These are phyloP conservation scores for Diplosoma virens DNA, from an alignment of 23 tunicate genomes.

Conservation along the genomic window DNA sequence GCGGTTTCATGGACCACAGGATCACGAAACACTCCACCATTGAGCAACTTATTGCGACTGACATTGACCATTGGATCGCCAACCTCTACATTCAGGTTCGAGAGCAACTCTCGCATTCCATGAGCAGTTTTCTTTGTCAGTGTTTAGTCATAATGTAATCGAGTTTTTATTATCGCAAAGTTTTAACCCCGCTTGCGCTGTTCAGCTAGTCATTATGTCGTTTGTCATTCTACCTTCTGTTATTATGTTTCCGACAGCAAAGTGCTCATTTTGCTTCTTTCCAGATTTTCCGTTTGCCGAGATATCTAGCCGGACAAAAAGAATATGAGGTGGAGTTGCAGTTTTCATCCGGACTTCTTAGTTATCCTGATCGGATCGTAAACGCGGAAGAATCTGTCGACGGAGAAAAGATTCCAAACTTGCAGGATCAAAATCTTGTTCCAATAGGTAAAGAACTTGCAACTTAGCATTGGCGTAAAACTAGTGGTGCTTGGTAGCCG, in stretches of 20 bases:
- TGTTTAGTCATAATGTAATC: no score
- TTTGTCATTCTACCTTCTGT: no score
- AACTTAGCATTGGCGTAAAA: no score
- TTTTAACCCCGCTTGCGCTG: no score
- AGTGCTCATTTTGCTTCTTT: no score
- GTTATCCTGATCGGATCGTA: slow-evolving; percentile 72
- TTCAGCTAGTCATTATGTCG: no score
- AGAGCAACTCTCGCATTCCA: no score
- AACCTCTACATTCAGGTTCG: slow-evolving; percentile 75
- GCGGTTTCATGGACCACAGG: slow-evolving; percentile 92
- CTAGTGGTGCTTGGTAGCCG: no score
- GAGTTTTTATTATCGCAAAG: no score
- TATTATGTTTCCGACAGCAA: no score
- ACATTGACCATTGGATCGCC: slow-evolving; percentile 95
- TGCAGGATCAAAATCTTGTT: not conserved
- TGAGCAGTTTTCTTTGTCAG: no score
- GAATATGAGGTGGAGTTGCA: slow-evolving; percentile 97
- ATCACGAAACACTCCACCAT: slow-evolving; percentile 72
- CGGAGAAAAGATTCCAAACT: slow-evolving; percentile 78
- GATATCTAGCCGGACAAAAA: slow-evolving; percentile 94
- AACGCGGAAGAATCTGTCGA: slow-evolving; percentile 82
- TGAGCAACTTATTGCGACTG: slow-evolving; percentile 77
- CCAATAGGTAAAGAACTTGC: no score
- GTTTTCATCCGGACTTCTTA: slow-evolving; percentile 74
- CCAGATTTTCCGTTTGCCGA: slow-evolving; percentile 72